These are phyloP conservation scores for Lampropteryx suffumata DNA, from an alignment of 2,888 invertebrate species.

Conservation along the genomic window DNA sequence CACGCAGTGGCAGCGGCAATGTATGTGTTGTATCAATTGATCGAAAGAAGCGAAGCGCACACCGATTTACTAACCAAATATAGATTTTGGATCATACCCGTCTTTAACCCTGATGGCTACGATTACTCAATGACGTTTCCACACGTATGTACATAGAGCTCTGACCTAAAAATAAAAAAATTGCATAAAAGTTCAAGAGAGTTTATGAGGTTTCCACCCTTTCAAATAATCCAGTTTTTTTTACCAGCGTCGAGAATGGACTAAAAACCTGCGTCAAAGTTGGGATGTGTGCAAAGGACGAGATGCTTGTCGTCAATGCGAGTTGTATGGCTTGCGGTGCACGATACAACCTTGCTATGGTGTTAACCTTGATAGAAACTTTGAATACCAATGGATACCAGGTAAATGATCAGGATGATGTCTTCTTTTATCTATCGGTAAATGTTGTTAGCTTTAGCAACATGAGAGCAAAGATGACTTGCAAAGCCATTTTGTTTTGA, in stretches of 20 bases:
- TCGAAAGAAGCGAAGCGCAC: conserved; percentile 65
- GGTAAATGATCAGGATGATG: no score
- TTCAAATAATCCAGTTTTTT: not conserved
- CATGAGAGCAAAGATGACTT: no score
- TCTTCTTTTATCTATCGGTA: no score
- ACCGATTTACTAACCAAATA: conserved; percentile 62
- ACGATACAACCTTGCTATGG: conserved; percentile 68
- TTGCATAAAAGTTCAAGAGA: no score
- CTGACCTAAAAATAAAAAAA: no score
- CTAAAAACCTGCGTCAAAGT: conserved; percentile 67
- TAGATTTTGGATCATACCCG: conserved; percentile 73
- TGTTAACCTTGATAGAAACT: conserved; percentile 73
- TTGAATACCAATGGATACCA: conserved; percentile 78
- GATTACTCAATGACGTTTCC: conserved; percentile 75
- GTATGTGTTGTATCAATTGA: conserved; percentile 68
- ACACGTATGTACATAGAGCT: conserved; percentile 52
- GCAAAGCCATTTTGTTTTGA: no score
- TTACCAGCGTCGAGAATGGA: conserved; percentile 67
- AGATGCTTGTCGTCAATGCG: conserved; percentile 55
- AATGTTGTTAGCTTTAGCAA: no score
- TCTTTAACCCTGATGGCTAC: conserved; percentile 76
- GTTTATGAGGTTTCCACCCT: no score
- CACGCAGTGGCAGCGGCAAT: conserved; percentile 72
- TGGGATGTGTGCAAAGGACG: conserved; percentile 65
- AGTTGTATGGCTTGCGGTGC: conserved; percentile 59